These are phyloP conservation scores for Otis tarda DNA, from an alignment of 2,113 vertebrate species.

Conservation along the genomic window DNA sequence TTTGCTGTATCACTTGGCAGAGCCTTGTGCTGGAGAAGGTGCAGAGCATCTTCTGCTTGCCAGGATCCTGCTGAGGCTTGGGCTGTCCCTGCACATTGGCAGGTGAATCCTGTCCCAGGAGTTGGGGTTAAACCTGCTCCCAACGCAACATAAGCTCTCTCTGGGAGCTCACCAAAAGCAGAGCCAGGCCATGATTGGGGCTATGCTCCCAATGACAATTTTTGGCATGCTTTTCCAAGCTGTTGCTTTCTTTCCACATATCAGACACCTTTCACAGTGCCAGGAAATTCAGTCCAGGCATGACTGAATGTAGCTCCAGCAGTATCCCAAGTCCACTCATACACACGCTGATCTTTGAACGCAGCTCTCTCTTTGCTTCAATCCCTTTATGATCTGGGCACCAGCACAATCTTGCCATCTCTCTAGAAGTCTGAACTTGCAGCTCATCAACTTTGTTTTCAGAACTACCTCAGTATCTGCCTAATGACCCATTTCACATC, in stretches of 20 bases:
- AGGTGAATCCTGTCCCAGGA: neutral
- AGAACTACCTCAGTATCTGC: neutral
- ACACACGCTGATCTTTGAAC: too few relatives aligned
- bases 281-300: neutral
- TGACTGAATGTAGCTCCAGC: rapidly evolving
- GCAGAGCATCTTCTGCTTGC: neutral
- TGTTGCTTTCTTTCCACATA: neutral
- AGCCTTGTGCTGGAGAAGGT: neutral
- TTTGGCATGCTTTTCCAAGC: neutral
- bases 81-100: neutral
- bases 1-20: neutral
- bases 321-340: neutral
- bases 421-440: neutral
- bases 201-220: neutral
- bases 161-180: neutral
- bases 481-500: neutral
- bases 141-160: neutral
- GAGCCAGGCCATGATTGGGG: neutral
- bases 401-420: neutral
- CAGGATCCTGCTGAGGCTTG: neutral
- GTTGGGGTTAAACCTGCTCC: neutral
- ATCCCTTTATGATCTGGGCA: neutral
- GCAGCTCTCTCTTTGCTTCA: neutral
- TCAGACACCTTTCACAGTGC: neutral
- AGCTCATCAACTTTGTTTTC: neutral